Evolutionary conservation across 2,888 invertebrate species (phyloP).

Genomic region (Lithosia quadra): DNA sequence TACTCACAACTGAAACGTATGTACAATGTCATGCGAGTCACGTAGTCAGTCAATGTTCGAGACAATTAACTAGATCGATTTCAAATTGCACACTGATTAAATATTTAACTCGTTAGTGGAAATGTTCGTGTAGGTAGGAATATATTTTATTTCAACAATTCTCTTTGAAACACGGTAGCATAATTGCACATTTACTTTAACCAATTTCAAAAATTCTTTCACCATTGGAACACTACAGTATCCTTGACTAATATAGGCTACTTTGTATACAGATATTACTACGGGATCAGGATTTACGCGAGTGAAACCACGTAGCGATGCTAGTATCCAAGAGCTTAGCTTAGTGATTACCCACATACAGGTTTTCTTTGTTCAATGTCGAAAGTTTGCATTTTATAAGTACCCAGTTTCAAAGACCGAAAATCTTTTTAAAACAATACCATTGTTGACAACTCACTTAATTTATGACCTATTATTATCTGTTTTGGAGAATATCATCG

Average conservation of each 20-base stretch:
- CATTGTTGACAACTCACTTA: conserved; percentile 1
- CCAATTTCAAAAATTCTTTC: not conserved
- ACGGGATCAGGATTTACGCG: not conserved
- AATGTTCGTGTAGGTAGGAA: conserved; percentile 26
- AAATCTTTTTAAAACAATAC: not conserved
- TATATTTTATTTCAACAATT: conserved; percentile 28
- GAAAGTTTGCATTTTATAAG: conserved; percentile 20
- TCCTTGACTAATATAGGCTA: too few relatives aligned
- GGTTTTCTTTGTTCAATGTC: conserved; percentile 31
- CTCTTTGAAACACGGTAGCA: conserved; percentile 37
- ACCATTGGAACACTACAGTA: too few relatives aligned
- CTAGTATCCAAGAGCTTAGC: conserved; percentile 33
- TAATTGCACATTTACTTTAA: conserved; percentile 48
- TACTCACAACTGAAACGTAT: not conserved
- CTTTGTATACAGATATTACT: too few relatives aligned
- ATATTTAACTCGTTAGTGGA: conserved; percentile 45
- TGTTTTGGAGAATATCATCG: not conserved
- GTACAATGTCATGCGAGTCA: not conserved
- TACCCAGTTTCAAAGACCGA: not conserved
- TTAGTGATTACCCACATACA: conserved; percentile 40
- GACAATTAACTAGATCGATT: conserved; percentile 43
- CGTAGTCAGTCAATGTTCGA: conserved; percentile 26
- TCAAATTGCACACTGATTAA: conserved; percentile 39
- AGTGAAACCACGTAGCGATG: too few relatives aligned
- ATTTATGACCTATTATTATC: not conserved